Percentiles rank a stretch among this genome's conserved stretches.
These are phyloP conservation scores for Ictidomys tridecemlineatus DNA, from an alignment of 2,113 vertebrate species.

Conservation along the genomic window DNA sequence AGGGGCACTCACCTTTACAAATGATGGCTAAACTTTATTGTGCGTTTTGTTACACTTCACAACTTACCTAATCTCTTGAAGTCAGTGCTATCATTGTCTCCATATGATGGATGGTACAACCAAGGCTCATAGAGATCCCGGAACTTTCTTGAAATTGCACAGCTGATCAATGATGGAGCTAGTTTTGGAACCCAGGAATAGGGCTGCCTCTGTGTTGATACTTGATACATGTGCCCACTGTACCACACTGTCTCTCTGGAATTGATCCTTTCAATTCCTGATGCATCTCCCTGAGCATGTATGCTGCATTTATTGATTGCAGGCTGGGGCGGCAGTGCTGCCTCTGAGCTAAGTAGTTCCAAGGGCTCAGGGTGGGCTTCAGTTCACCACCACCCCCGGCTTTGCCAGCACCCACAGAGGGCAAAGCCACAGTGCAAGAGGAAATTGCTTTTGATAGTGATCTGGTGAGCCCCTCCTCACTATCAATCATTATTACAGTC, in stretches of 20 bases:
- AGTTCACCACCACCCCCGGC: background rate
- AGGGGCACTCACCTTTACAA: background rate
- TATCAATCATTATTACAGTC: fast-evolving
- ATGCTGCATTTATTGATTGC: background rate
- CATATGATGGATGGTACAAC: background rate
- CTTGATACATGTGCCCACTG: fast-evolving
- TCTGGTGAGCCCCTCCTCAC: background rate
- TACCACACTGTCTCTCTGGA: too few species aligned
- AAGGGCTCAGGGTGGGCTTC: background rate
- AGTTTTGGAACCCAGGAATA: background rate
- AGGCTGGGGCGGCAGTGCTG: background rate
- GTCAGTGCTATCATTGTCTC: background rate
- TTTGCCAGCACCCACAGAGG: background rate
- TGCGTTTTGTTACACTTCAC: background rate
- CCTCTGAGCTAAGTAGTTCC: background rate
- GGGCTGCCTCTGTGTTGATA: too few species aligned
- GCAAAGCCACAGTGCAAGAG: background rate
- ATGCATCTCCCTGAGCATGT: background rate
- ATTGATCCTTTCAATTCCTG: background rate
- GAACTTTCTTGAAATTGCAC: background rate
- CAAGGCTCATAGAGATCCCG: background rate
- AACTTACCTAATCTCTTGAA: background rate
- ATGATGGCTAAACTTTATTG: fast-evolving
- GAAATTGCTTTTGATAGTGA: background rate
- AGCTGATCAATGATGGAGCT: background rate